Evolutionary conservation across 92 coral and sea anemone species (phyloP).

Genomic region (Scolanthus callimorphus): DNA sequence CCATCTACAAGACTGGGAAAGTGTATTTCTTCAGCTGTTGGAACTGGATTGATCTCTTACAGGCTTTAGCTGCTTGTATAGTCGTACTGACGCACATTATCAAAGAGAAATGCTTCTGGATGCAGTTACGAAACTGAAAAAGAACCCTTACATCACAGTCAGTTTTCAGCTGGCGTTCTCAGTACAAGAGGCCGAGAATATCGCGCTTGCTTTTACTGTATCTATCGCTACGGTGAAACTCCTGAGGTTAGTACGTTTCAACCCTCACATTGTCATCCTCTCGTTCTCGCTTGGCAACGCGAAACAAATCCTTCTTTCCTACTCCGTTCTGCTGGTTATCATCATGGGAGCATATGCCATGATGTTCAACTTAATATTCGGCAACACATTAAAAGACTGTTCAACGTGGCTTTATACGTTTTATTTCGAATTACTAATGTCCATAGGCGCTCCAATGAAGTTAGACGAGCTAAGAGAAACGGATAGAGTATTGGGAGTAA

Average conservation of each 20-base stretch:
- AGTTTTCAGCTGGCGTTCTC: slow-evolving; percentile 47
- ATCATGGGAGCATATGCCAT: slow-evolving; percentile 49
- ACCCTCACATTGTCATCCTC: slow-evolving; percentile 55
- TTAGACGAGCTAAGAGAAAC: slow-evolving; percentile 27
- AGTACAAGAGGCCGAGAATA: slow-evolving; percentile 62
- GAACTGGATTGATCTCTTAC: slow-evolving; percentile 75
- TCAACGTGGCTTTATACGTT: slow-evolving; percentile 42
- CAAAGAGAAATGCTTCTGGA: slow-evolving; percentile 61
- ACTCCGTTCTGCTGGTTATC: slow-evolving; percentile 36
- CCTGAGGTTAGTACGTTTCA: slow-evolving; percentile 66
- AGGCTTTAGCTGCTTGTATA: slow-evolving; percentile 31
- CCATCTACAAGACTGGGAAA: slow-evolving; percentile 28
- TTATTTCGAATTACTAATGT: slow-evolving; percentile 46
- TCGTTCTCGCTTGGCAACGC: slow-evolving; percentile 48
- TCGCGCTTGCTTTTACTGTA: slow-evolving; percentile 48
- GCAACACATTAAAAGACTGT: slow-evolving; percentile 28
- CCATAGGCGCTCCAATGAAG: slow-evolving; percentile 45
- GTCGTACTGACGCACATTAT: slow-evolving; percentile 57
- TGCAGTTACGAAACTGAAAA: slow-evolving; percentile 42
- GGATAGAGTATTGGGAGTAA: slow-evolving; percentile 45
- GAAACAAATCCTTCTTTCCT: slow-evolving; percentile 40
- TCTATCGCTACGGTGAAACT: slow-evolving; percentile 62
- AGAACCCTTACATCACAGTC: slow-evolving; percentile 57
- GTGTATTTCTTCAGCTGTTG: slow-evolving; percentile 47
- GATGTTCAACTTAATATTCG: slow-evolving; percentile 38